A percentile compares a stretch with the other conserved stretches of the same genome.
Conservation (phyloP, 1,140 invertebrate species). For the Drosophila littoralis region DNA sequence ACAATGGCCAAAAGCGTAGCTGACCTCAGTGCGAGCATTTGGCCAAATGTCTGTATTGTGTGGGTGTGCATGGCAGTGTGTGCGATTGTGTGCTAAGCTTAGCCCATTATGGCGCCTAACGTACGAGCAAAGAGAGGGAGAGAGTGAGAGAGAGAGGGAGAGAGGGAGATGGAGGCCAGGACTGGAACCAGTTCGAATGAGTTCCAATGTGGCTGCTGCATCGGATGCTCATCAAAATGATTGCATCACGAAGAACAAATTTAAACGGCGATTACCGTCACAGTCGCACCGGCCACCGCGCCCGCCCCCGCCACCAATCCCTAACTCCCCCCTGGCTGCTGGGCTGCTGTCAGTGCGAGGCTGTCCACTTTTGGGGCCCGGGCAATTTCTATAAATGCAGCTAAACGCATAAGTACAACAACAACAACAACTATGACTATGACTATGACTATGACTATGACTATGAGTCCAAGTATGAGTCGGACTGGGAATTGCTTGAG, state of each 20-base stretch:
- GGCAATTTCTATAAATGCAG: slow-evolving; percentile 78
- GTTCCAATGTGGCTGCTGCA: slow-evolving; percentile 20
- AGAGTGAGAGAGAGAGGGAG: neutral
- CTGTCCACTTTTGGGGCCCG: slow-evolving; percentile 60
- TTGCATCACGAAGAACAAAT: slow-evolving; percentile 83
- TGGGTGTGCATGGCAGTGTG: slow-evolving; percentile 18
- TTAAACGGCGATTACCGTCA: slow-evolving; percentile 73
- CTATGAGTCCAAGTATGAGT: slow-evolving; percentile 20
- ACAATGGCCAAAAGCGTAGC: slow-evolving; percentile 54
- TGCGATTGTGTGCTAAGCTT: slow-evolving; percentile 57
- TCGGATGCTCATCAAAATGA: slow-evolving; percentile 71
- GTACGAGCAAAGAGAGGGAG: slow-evolving; percentile 39
- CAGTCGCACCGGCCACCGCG: neutral
- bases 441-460: neutral
- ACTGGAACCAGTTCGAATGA: slow-evolving; percentile 11
- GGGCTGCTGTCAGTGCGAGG: slow-evolving; percentile 27
- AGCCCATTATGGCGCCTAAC: slow-evolving; percentile 77
- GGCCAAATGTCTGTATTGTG: slow-evolving; percentile 22
- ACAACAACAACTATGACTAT: slow-evolving; percentile 21
- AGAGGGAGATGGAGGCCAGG: neutral
- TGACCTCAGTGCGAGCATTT: slow-evolving; percentile 57
- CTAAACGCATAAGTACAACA: slow-evolving; percentile 62
- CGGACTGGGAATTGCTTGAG: neutral
- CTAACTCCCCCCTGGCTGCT: neutral
- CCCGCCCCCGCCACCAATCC: neutral